These are phyloP conservation scores for Noturus placidus DNA, from an alignment of 2,113 vertebrate species.

Conservation along the genomic window DNA sequence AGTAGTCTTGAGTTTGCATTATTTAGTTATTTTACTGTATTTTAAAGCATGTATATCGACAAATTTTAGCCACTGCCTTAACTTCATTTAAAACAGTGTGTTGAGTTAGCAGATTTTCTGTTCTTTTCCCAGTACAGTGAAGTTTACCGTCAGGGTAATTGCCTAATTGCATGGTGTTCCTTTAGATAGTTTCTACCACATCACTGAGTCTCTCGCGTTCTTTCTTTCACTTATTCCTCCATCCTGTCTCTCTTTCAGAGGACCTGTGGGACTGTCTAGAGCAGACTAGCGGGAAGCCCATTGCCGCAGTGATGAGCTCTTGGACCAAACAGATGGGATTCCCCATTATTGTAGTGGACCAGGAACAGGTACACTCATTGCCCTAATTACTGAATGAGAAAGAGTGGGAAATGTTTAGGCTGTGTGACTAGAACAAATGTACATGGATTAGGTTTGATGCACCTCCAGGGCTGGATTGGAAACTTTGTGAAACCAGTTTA, in stretches of 20 bases:
- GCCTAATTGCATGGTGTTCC: background rate
- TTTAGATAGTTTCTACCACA: background rate
- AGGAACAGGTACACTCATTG: slow-evolving; percentile 82
- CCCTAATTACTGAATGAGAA: background rate
- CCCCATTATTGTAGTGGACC: slow-evolving; percentile 90
- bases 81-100: background rate
- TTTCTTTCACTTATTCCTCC: background rate
- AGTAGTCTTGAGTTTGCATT: background rate
- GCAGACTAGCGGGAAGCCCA: slow-evolving; percentile 91
- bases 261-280: slow-evolving; percentile 97
- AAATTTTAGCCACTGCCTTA: background rate
- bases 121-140: background rate
- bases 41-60: too few relatives aligned
- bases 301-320: slow-evolving; percentile 92
- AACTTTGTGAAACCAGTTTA: background rate
- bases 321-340: slow-evolving; percentile 99
- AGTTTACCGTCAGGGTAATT: background rate
- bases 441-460: background rate
- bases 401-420: too few relatives aligned
- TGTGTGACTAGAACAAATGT: background rate
- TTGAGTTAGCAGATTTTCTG: background rate
- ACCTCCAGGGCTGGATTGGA: background rate
- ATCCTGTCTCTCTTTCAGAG: slow-evolving; percentile 73
- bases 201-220: background rate
- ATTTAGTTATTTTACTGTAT: background rate